A percentile compares a stretch with the other conserved stretches of the same genome.
Conservation (phyloP, 2,888 invertebrate genomes). For the Cephus nigrinus region DNA sequence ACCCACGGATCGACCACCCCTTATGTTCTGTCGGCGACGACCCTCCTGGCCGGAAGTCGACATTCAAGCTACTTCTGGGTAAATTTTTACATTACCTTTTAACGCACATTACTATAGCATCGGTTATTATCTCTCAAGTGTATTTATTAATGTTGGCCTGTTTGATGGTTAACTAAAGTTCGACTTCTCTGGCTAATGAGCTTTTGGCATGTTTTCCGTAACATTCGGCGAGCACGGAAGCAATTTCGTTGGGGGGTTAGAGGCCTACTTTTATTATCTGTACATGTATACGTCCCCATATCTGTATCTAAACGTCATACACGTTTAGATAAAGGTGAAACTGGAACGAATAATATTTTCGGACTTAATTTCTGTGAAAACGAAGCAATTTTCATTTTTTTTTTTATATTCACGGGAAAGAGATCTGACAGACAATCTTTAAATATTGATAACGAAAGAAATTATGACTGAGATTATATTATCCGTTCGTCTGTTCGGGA, state of each 20-base stretch:
- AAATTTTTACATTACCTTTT: constrained; percentile 58
- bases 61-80: constrained; percentile 86
- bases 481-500: too few species aligned
- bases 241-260: not conserved
- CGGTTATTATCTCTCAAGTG: not conserved
- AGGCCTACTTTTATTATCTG: not conserved
- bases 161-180: not conserved
- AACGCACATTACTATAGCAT: not conserved
- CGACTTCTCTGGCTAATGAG: not conserved
- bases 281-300: too few species aligned
- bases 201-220: not conserved
- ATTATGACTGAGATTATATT: too few species aligned
- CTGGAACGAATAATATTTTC: too few species aligned
- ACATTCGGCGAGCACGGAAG: not conserved
- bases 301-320: too few species aligned
- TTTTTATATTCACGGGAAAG: too few species aligned
- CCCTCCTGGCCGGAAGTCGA: constrained; percentile 89
- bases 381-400: too few species aligned
- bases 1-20: constrained; percentile 75
- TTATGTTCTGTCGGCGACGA: constrained; percentile 82
- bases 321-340: too few species aligned
- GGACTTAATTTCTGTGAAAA: too few species aligned
- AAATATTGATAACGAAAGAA: too few species aligned
- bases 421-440: too few species aligned
- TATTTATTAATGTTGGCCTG: not conserved